A percentile compares a stretch with the other conserved stretches of the same genome.
Conservation (phyloP, 2,888 invertebrate genomes). For the Esperia sulphurella region DNA sequence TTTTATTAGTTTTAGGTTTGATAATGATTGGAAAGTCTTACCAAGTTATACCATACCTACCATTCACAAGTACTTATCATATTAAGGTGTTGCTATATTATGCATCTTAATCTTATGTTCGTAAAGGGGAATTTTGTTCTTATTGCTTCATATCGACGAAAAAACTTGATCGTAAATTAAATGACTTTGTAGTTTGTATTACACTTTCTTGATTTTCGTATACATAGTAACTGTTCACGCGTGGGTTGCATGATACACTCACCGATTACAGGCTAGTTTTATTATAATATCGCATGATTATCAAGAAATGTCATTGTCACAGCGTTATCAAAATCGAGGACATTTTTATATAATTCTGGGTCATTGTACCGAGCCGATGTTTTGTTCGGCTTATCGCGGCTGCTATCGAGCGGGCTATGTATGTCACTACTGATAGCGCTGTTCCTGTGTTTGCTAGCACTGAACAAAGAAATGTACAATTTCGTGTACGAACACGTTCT, state of each 20-base stretch:
- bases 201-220: background rate
- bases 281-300: slow-evolving; percentile 36
- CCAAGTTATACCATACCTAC: too few relatives aligned
- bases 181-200: background rate
- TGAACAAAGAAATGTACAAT: slow-evolving; percentile 34
- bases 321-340: slow-evolving; percentile 66
- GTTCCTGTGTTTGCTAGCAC: slow-evolving; percentile 48
- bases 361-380: slow-evolving; percentile 74
- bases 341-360: slow-evolving; percentile 78
- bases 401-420: slow-evolving; percentile 64
- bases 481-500: background rate
- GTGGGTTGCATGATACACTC: background rate
- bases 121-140: too few relatives aligned
- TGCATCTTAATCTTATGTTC: too few relatives aligned
- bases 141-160: too few relatives aligned
- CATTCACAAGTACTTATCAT: too few relatives aligned
- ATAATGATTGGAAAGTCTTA: too few relatives aligned
- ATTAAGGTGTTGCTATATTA: too few relatives aligned
- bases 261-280: slow-evolving; percentile 3
- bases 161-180: too few relatives aligned
- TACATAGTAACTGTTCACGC: background rate
- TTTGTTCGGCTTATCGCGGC: slow-evolving; percentile 69
- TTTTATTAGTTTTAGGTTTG: too few relatives aligned
- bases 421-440: slow-evolving; percentile 69
- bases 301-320: slow-evolving; percentile 73